Base-by-base conservation (phyloP, 2,888 invertebrate species). In the Noctua janthina region DNA sequence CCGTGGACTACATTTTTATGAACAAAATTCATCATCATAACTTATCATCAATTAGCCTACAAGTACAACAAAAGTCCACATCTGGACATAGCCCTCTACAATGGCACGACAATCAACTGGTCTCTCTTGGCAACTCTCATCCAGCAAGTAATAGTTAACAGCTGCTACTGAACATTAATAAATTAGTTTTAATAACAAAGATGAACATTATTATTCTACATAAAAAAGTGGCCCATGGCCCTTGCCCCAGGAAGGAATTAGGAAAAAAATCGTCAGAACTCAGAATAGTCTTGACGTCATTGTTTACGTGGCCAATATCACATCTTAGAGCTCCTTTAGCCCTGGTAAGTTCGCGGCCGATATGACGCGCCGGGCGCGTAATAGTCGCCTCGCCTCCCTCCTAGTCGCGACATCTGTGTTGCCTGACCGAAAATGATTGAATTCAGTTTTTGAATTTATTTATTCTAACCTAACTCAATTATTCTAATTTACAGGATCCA, bases 401-500 rank as follows among this genome's bases (percentile, higher is more conserved):
- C 15, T 66, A 51, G 51, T 69, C 35, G 35, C 39, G 15, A 17
- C 10, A 46, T 29, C n/a, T 54, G 17, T 54, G 17, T 46, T 49
- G 43, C 46, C 29, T 69, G 46, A 35, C 29, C n/a, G n/a, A 6
- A 72, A 54, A 35, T 10, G 7, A 35, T 74, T 20, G 8, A n/a
- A 13, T n/a, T 64, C 35, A 35, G 35, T 35, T 35, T 62, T 29
- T 15, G 29, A 7, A 2, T 62, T 62, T 64, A 17, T 35, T 8
- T 35, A 17, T 8, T 64, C 64, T 39, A 35, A 68, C 4, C 29
- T n/a, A 43, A 51, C 23, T 17, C 1, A 0, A n/a, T 73, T 29
- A 11, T 20, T 69, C 5, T 3, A 39, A 86, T 84, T 51, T 90
- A 99, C 89, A 99, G 99, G 98, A 99, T 94, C 97, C 98, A 0